phyloP scores from a whole-genome alignment of 2,888 invertebrate species.

The Lithosia quadra region DNA sequence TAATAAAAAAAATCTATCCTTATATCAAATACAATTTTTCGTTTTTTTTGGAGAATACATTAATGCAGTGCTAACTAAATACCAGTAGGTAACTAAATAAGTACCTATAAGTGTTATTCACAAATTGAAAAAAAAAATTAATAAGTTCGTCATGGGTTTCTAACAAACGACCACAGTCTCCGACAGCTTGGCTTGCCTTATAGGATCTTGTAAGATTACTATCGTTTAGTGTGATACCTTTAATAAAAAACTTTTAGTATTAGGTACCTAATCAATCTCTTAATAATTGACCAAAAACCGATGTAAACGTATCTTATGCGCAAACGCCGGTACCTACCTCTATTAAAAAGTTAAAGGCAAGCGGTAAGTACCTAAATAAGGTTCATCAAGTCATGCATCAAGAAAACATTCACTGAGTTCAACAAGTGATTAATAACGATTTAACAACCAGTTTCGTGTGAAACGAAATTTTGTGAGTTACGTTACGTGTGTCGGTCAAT shows the following conservation, averaged over 20 bases:
- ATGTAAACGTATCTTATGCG: background rate
- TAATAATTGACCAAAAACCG: too few species aligned
- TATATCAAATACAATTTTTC: background rate
- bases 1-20: background rate
- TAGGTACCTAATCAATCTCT: too few species aligned
- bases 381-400: background rate
- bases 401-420: background rate
- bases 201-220: too few species aligned
- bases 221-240: too few species aligned
- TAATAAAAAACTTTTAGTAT: too few species aligned
- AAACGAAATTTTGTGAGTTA: slow-evolving; percentile 19
- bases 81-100: too few species aligned
- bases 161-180: too few species aligned
- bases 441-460: slow-evolving; percentile 30
- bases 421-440: background rate
- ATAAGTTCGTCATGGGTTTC: too few species aligned
- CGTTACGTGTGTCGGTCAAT: slow-evolving; percentile 18
- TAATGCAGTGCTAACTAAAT: background rate
- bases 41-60: background rate
- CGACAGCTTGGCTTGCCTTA: too few species aligned
- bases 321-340: background rate
- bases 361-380: too few species aligned
- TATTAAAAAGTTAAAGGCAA: background rate
- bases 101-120: too few species aligned
- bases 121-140: too few species aligned